Base-by-base conservation (phyloP, 2,888 invertebrate genomes). In the Erpobdella octoculata region DNA sequence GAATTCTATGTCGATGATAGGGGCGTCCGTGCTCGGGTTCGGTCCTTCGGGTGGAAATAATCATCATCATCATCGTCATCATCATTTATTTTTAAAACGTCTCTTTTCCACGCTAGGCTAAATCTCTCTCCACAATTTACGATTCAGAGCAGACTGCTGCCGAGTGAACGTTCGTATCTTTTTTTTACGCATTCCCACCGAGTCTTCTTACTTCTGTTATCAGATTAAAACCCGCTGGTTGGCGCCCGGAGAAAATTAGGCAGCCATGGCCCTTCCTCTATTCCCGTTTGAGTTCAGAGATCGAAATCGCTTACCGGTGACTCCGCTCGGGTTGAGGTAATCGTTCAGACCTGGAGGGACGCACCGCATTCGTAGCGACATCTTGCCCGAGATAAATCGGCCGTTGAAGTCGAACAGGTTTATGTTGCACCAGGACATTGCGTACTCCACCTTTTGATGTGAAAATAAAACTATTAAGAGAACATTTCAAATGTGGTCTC, bases 381-480 rank as follows among this genome's bases (percentile, higher is more conserved):
- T 78, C 76, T 84, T 84, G 67, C 85, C 87, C 72, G 81, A 82
- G 31, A 85, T 78, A n/a, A 87, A 79, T 28, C 83, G 80, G 67
- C 83, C 81, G 75, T 83, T 82, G 80, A 85, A 87, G 78, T 87
- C 86, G 79, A 87, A 86, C 75, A 87, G 76, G 74, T 85, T 85
- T 36, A 87, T 78, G 78, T 87, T 87, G 41, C 84, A 85, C 86
- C 86, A 87, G 1, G 86, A 86, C 48, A 87, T 77, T 68, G 85
- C 83, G 77, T 82, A 84, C 65, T 83, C 83, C 61, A 84, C 84
- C 83, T 85, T 77, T 71, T 37, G 53, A 62, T 61, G 35, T 2
- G n/a, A 18, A 25, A 25, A 9, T 25, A 25, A 62, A 12, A 1
- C 2, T n/a, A 62, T 62, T 62, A 2, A 33, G n/a, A n/a, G n/a